Evolutionary conservation across 1,140 invertebrate genomes (phyloP).

Genomic region (Drosophila gunungcola): DNA sequence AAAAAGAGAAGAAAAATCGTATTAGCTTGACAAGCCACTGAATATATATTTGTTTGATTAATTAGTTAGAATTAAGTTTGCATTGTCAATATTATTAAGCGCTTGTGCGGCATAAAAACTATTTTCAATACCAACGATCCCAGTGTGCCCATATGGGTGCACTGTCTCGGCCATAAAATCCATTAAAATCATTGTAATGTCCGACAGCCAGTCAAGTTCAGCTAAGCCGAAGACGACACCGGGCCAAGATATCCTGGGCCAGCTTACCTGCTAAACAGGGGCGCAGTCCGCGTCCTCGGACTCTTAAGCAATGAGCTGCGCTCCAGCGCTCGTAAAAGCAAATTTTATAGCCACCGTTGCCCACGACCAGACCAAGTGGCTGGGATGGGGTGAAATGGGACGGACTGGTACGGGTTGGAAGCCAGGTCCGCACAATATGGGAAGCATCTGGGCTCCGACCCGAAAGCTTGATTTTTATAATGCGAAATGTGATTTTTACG

Average conservation of each 20-base stretch:
- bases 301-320: constrained; percentile 48
- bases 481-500: constrained; percentile 81
- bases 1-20: constrained; percentile 1
- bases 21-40: constrained; percentile 18
- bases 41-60: constrained; percentile 11
- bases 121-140: constrained; percentile 51
- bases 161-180: constrained; percentile 70
- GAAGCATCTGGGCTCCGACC: constrained; percentile 56
- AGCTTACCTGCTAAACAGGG: constrained; percentile 48
- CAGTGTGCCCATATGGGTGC: constrained; percentile 70
- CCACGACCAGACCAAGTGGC: constrained; percentile 39
- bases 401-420: not conserved
- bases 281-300: constrained; percentile 28
- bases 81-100: constrained; percentile 60
- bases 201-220: constrained; percentile 64
- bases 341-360: constrained; percentile 67
- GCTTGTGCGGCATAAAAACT: constrained; percentile 58
- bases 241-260: constrained; percentile 29
- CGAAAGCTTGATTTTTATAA: constrained; percentile 66
- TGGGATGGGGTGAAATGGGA: constrained; percentile 3
- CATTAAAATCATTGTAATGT: constrained; percentile 83
- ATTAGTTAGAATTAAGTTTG: constrained; percentile 51
- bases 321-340: constrained; percentile 68
- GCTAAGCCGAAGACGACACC: constrained; percentile 25
- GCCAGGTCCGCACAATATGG: constrained; percentile 37